phyloP scores from a whole-genome alignment of 2,888 invertebrate species.

The Periphyllus acericola region DNA sequence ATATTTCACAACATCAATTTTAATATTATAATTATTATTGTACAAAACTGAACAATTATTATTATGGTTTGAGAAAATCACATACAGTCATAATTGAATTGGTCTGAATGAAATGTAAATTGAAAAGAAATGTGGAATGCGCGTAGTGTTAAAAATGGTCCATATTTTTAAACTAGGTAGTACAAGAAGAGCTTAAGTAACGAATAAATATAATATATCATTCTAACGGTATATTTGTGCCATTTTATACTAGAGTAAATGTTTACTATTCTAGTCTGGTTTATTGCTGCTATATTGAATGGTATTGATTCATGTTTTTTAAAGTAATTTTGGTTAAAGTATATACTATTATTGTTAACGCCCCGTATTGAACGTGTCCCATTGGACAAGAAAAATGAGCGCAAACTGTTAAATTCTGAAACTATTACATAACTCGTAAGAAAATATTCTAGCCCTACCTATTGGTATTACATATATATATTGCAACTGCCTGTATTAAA shows the following conservation, averaged over 20 bases:
- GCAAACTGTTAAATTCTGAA: neutral
- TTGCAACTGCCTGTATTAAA: neutral
- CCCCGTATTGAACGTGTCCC: neutral
- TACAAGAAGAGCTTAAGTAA: constrained; percentile 11
- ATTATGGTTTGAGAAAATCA: neutral
- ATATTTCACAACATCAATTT: too few relatives aligned
- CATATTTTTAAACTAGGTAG: neutral
- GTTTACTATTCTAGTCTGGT: constrained; percentile 29
- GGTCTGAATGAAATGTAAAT: neutral
- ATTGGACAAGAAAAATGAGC: neutral
- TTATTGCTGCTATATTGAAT: neutral
- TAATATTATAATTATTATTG: neutral
- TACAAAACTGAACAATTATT: neutral
- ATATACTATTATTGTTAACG: neutral
- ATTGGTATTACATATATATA: neutral
- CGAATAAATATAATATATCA: constrained; percentile 17
- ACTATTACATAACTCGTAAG: neutral
- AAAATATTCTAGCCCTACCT: neutral
- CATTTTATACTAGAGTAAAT: constrained; percentile 24
- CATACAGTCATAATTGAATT: neutral
- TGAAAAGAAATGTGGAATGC: neutral
- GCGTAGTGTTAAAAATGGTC: neutral
- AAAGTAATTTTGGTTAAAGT: constrained; percentile 6
- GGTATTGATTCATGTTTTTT: constrained; percentile 6
- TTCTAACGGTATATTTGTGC: constrained; percentile 34